These are phyloP conservation scores for Orthosia cruda DNA, from an alignment of 2,888 invertebrate genomes.

Conservation along the genomic window DNA sequence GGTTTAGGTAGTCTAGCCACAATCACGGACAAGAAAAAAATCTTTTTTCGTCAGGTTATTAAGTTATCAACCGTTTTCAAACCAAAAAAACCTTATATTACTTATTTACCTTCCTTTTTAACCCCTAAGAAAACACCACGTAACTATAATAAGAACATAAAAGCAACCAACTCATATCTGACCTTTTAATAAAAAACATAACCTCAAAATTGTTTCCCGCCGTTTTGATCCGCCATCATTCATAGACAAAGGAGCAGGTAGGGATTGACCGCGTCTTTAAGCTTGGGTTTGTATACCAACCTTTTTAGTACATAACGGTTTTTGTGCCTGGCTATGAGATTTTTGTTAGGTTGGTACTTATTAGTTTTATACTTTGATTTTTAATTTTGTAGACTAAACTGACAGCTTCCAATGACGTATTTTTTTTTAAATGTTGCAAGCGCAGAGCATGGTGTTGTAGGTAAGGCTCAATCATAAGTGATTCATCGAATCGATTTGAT, in stretches of 20 bases:
- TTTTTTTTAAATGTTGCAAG: no score
- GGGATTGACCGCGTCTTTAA: conserved; percentile 23
- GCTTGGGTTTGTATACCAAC: conserved; percentile 7
- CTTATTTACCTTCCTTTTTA: not conserved
- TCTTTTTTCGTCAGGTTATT: no score
- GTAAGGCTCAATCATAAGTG: no score
- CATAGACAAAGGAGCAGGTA: conserved; percentile 61
- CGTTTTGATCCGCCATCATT: conserved; percentile 65
- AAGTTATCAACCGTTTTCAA: no score
- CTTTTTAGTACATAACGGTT: conserved; percentile 22
- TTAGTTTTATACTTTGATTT: no score
- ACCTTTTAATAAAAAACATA: conserved; percentile 29
- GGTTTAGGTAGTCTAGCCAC: not conserved
- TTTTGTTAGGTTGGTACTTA: not conserved
- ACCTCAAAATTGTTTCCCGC: conserved; percentile 50
- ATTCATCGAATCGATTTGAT: no score
- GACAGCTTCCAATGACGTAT: no score
- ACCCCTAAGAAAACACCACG: not conserved
- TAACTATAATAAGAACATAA: conserved; percentile 15
- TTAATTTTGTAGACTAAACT: no score
- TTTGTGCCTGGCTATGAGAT: not conserved
- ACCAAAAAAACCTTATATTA: not conserved
- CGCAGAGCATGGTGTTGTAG: no score
- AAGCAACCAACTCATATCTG: conserved; percentile 7
- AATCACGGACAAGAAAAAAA: no score